phyloP scores from a whole-genome alignment of 2,113 vertebrate species.

The Eudyptes chrysolophus region DNA sequence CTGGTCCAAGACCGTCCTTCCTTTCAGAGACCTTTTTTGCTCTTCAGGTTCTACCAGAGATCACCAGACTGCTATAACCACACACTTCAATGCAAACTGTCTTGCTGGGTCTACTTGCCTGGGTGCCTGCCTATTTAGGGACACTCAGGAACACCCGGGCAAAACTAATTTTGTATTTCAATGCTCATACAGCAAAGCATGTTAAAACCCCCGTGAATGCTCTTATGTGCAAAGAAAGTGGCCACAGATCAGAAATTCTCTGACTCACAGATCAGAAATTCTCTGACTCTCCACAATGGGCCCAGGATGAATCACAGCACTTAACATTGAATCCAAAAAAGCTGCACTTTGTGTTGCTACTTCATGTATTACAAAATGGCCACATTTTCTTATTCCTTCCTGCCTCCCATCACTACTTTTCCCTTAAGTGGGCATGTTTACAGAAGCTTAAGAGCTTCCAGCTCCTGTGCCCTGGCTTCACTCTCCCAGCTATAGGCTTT shows the following conservation, averaged over 20 bases:
- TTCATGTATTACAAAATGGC: background rate
- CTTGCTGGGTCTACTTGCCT: background rate
- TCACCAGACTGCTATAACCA: background rate
- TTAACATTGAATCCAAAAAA: background rate
- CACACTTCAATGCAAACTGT: background rate
- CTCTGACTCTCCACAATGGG: background rate
- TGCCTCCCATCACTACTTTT: background rate
- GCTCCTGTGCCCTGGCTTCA: background rate
- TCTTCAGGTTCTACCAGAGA: background rate
- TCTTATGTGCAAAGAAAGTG: background rate
- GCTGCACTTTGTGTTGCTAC: background rate
- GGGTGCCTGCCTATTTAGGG: background rate
- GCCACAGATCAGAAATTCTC: background rate
- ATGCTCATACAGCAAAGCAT: background rate
- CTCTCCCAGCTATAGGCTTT: background rate
- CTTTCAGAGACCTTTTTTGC: background rate
- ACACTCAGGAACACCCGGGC: background rate
- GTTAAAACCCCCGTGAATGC: fast-evolving
- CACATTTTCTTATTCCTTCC: background rate
- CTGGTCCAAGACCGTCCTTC: background rate
- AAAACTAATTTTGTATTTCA: background rate
- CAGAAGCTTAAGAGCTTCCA: background rate
- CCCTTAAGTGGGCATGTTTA: background rate
- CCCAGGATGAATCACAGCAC: background rate
- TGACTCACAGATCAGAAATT: background rate